Base-by-base conservation (phyloP, 2,113 vertebrate genomes). In the Fulmarus glacialis region DNA sequence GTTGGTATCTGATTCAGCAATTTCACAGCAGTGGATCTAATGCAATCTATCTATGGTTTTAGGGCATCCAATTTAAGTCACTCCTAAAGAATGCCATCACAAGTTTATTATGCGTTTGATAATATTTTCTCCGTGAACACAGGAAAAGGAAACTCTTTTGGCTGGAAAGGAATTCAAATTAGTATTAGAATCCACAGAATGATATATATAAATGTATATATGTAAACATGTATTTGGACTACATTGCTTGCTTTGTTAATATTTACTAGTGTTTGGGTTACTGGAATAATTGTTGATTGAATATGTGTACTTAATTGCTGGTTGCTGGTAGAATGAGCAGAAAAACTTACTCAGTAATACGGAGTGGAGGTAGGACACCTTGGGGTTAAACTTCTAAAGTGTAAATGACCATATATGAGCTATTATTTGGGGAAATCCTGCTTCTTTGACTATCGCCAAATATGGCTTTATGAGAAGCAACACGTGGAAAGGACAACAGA, bases 11-110 rank as follows among this genome's bases (percentile, higher is more conserved):
- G 81, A 93, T 79, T 95, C 87, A 94, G 86, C 66, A 89, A 82
- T 84, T 91, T 96, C 89, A 92, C 56, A 87, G 91, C 56, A 81
- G 78, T 64, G 71, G 36, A 27, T 85, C 43, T 91, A 94, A 75
- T 75, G 45, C 29, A 96, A 82, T 91, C 68, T 73, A 40, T 89
- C n/a, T 82, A 60, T 58, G 58, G 43, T 48, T 95, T 94, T 85
- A 50, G 11, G 53, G 56, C 56, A 80, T 91, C 18, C 50, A 80
- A 13, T 87, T 93, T 95, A 91, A 91, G n/a, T 87, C 58, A 87
- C 43, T 85, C 32, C 27, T 79, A 47, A 94, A 82, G 52, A 93
- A 84, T 82, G 21, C 13, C 38, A 62, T 87, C 50, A 38, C 30
- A 58, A 79, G 38, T 95, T 87, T 95, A 74, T 91, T 87, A 91